A percentile compares a stretch with the other conserved stretches of the same genome.
These are phyloP conservation scores for Leptarthrus brevirostris DNA, from an alignment of 2,888 invertebrate genomes.

Conservation along the genomic window DNA sequence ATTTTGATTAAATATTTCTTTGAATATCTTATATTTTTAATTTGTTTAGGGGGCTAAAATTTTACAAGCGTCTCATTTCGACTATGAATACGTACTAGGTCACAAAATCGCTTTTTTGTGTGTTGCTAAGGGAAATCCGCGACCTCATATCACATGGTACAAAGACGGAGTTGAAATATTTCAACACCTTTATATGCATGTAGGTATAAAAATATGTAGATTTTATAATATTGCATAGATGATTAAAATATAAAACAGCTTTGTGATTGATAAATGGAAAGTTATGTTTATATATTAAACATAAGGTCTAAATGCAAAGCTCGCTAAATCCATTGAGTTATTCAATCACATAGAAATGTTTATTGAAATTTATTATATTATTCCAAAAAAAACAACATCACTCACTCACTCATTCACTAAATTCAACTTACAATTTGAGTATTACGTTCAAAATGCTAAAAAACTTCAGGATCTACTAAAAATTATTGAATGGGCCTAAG, in stretches of 20 bases:
- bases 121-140: constrained; percentile 87
- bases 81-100: constrained; percentile 91
- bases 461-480: no score
- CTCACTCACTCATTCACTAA: no score
- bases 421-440: no score
- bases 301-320: no score
- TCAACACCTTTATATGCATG: constrained; percentile 88
- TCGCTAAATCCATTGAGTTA: no score
- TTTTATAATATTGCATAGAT: background rate
- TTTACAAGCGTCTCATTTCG: constrained; percentile 88
- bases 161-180: constrained; percentile 95
- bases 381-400: no score
- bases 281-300: no score
- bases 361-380: no score
- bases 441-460: no score
- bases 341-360: no score
- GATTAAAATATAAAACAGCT: background rate
- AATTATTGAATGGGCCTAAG: no score
- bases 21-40: background rate
- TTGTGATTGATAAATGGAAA: no score
- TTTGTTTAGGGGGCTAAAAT: constrained; percentile 86
- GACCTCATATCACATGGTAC: constrained; percentile 95
- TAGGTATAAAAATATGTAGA: constrained; percentile 68
- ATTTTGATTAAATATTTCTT: constrained; percentile 64
- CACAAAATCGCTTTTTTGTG: constrained; percentile 95